Conservation (phyloP, 2,797 vertebrate species). For the Phaenicophaeus curvirostris region DNA sequence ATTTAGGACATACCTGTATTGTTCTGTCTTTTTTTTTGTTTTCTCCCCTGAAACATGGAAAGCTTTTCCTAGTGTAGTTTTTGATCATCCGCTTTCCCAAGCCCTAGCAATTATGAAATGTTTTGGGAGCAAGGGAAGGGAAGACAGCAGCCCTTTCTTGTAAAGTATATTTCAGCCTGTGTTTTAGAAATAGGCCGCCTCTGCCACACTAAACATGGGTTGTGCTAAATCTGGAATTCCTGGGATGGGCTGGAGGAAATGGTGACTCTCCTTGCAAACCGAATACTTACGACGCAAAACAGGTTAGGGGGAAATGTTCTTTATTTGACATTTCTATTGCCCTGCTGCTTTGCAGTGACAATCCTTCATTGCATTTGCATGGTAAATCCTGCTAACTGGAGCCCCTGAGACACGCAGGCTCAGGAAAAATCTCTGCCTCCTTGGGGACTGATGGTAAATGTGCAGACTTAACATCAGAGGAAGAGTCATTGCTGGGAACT, state of each 20-base stretch:
- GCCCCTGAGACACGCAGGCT: neutral
- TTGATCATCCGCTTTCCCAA: neutral
- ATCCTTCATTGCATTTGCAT: neutral
- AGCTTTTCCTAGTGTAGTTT: neutral
- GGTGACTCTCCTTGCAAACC: slow-evolving; percentile 37
- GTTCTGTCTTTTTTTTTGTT: neutral
- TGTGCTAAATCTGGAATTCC: slow-evolving; percentile 65
- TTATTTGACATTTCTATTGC: neutral
- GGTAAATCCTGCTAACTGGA: neutral
- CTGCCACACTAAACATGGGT: slow-evolving; percentile 45
- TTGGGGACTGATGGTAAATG: neutral
- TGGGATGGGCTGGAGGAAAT: slow-evolving; percentile 55
- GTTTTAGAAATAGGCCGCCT: slow-evolving; percentile 42
- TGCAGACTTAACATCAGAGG: neutral
- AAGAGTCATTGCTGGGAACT: neutral
- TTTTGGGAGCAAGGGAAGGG: neutral
- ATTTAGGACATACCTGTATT: neutral
- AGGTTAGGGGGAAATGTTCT: neutral
- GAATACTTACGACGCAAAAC: neutral
- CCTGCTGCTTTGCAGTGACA: neutral
- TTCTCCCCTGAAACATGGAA: neutral
- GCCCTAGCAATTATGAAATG: neutral
- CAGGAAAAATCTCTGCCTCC: neutral
- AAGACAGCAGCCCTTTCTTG: neutral
- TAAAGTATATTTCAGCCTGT: slow-evolving; percentile 3